Conservation (phyloP, 2,113 vertebrate genomes). For the Epinephelus fuscoguttatus region DNA sequence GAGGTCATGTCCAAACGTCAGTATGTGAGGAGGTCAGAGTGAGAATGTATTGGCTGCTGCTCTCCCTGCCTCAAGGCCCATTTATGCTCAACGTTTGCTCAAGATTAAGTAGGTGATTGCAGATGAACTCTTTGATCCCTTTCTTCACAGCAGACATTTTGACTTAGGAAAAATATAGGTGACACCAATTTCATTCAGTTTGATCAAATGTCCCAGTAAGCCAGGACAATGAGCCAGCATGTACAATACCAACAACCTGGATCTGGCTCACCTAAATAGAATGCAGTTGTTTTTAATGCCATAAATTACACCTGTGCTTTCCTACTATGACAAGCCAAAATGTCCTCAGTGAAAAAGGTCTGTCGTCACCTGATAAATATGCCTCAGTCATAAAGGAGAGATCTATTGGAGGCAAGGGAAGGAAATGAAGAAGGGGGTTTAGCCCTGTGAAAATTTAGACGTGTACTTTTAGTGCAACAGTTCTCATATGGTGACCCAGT, state of each 20-base stretch:
- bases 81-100: too few species aligned
- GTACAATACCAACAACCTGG: background rate
- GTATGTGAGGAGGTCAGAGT: too few species aligned
- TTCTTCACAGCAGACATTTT: background rate
- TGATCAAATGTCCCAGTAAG: background rate
- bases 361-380: background rate
- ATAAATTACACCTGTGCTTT: background rate
- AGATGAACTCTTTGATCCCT: background rate
- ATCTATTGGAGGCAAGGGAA: background rate
- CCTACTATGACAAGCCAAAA: background rate
- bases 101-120: background rate
- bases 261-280: background rate
- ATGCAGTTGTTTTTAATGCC: background rate
- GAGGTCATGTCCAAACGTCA: too few species aligned
- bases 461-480: background rate
- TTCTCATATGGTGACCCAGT: slow-evolving; percentile 1
- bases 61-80: too few species aligned
- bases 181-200: background rate
- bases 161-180: background rate
- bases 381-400: background rate
- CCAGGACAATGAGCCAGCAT: background rate
- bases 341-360: background rate
- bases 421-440: background rate
- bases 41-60: too few species aligned
- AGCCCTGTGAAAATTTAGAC: background rate